Evolutionary conservation across 1,140 invertebrate genomes (phyloP).

Genomic region (Ceratosolen solmsi): DNA sequence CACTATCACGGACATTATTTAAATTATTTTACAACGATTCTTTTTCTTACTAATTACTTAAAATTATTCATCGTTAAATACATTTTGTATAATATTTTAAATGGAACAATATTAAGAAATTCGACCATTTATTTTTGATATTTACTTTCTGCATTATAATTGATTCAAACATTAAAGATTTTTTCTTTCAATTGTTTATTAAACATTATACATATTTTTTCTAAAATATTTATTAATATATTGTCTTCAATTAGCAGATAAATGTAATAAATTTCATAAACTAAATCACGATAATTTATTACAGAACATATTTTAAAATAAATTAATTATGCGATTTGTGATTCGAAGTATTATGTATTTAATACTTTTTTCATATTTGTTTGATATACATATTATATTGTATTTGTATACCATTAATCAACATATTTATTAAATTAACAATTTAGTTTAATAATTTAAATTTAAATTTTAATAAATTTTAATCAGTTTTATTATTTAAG

Average conservation of each 20-base stretch:
- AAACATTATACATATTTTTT: not conserved
- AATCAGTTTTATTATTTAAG: slow-evolving; percentile 46
- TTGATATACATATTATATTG: not conserved
- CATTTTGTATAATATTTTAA: no score
- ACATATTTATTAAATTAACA: slow-evolving; percentile 12
- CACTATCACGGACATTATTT: no score
- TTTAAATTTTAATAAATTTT: no score
- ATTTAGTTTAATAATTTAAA: no score
- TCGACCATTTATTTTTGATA: not conserved
- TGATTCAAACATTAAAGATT: not conserved
- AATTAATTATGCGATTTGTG: not conserved
- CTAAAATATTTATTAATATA: not conserved
- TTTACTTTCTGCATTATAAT: not conserved
- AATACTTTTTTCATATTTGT: not conserved
- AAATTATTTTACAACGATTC: no score
- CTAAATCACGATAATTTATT: slow-evolving; percentile 5
- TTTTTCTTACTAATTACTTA: no score
- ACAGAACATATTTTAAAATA: not conserved
- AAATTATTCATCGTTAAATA: no score
- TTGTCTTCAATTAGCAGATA: not conserved
- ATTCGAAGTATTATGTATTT: not conserved
- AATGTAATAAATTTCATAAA: not conserved
- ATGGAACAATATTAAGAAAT: not conserved
- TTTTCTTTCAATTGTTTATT: not conserved
- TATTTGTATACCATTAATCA: slow-evolving; percentile 17